Evolutionary conservation across 2,888 invertebrate species (phyloP), one percentile per base, ranked within the genome.

Genomic region (Colletes collaris): DNA sequence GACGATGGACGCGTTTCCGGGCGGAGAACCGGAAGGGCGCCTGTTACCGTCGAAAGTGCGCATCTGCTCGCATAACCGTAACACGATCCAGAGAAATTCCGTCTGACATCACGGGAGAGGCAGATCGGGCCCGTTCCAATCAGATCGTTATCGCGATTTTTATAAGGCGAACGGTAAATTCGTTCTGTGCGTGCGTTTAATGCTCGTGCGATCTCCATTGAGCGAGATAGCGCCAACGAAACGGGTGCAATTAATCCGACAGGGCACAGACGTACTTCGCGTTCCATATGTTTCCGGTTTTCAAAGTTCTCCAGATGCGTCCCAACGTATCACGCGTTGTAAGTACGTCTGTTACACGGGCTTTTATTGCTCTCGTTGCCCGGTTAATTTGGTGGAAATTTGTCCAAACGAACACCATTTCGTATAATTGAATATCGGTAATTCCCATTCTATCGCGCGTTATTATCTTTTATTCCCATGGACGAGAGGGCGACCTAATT

Each of bases 171-270:
- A 74, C 63, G 53, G 74, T 68, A 68, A 64, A 75, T 69, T 78
- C 68, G 64, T 60, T 69, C 53, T 35, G 27, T 19, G 13, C 52
- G 63, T 58, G 58, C 63, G 63, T 75, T 60, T 69, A 69, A 78
- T n/a, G 63, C 35, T 13, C 53, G 64, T 49, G n/a, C 53, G 64
- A 64, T 68, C 59, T 49, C 11, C 59, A 16, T 13, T 55, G 11
- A 46, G 58, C 50, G 68, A 64, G 67, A 37, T 46, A 68, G 40
- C 58, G 60, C 65, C 44, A 73, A 77, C 59, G 75, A 69, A 78
- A 75, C 75, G 77, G 58, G 46, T 69, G 75, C 77, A 70, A 76
- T 79, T 79, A 79, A 79, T 79, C 76, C 66, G 76, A 70, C 78
- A 76, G 76, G 13, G 49, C 70, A 76, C 62, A 52, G 78, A 79